Conservation (phyloP, 2,113 vertebrate genomes). For the Anthoscopus minutus region DNA sequence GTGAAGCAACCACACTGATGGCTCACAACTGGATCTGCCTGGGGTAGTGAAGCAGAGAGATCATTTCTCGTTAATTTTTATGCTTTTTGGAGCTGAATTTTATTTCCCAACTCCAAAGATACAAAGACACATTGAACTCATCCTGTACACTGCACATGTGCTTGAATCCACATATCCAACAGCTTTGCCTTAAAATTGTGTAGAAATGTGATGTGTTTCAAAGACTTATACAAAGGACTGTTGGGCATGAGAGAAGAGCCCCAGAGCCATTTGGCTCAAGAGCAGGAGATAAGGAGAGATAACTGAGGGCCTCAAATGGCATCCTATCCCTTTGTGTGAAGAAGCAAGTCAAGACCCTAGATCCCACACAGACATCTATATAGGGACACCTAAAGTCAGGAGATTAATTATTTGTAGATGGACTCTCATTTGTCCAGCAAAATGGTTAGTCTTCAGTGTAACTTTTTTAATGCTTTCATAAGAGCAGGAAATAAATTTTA, state of each 20-base stretch:
- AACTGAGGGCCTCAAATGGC: neutral
- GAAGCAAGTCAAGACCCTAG: neutral
- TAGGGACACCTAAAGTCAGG: neutral
- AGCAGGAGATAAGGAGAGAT: neutral
- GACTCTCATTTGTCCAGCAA: neutral
- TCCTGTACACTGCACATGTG: neutral
- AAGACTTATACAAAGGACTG: accelerated
- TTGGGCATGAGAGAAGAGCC: neutral
- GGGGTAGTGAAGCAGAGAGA: neutral
- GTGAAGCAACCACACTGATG: accelerated
- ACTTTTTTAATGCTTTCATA: neutral
- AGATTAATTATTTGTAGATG: neutral
- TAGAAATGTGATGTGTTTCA: neutral
- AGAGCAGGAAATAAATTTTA: neutral
- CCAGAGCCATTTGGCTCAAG: neutral
- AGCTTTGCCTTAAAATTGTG: neutral
- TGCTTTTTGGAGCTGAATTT: neutral
- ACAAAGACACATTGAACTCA: neutral
- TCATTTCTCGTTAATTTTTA: neutral
- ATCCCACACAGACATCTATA: neutral
- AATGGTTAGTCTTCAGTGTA: neutral
- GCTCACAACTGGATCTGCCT: neutral
- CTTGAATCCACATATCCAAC: neutral
- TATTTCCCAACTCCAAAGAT: neutral
- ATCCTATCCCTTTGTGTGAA: neutral